Base-by-base conservation (phyloP, 2,113 vertebrate genomes). In the Pteropus alecto region DNA sequence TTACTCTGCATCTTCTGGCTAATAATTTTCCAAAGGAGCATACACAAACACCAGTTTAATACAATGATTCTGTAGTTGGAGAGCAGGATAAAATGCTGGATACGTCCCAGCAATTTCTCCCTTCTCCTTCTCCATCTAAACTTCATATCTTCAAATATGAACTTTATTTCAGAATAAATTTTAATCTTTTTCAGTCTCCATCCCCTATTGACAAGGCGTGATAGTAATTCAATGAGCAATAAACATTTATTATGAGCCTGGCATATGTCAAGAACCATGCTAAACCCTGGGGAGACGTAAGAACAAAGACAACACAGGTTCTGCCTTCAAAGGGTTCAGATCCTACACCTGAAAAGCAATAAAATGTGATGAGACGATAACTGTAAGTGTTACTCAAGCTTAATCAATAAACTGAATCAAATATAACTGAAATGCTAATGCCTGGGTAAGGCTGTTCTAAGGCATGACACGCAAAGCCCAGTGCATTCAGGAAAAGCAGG, bases 151-250 rank as follows among this genome's bases (percentile, higher is more conserved):
- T 81, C 74, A 74, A 89, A 51, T 60, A 21, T 67, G n/a, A 87
- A 82, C 54, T 79, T 94, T 71, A 67, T 81, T 94, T 91, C 83
- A 83, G 41, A 86, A 81, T 43, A 48, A 95, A 90, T 90, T 51
- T 54, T 11, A 43, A 33, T 22, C 67, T 26, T 89, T 95, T 88
- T 82, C 43, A 48, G 54, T 78, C 19, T 65, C 63, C 79, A 82
- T 43, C 51, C 21, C 35, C 43, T 4, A 22, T 5, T 70, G 43
- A 77, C 43, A 93, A 88, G 43, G 24, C 8, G 43, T 78, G 19
- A 78, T 0, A 67, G 51, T 51, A 61, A 92, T 71, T 76, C 41
- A 63, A 58, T 30, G n/a, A 84, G 38, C 15, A 87, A 54, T 30
- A 93, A 38, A 51, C 43, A 94, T 56, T 93, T 77, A 89, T 70